A percentile compares a stretch with the other conserved stretches of the same genome.
These are phyloP conservation scores for Lasioglossum baleicum DNA, from an alignment of 1,140 invertebrate genomes.

Conservation along the genomic window DNA sequence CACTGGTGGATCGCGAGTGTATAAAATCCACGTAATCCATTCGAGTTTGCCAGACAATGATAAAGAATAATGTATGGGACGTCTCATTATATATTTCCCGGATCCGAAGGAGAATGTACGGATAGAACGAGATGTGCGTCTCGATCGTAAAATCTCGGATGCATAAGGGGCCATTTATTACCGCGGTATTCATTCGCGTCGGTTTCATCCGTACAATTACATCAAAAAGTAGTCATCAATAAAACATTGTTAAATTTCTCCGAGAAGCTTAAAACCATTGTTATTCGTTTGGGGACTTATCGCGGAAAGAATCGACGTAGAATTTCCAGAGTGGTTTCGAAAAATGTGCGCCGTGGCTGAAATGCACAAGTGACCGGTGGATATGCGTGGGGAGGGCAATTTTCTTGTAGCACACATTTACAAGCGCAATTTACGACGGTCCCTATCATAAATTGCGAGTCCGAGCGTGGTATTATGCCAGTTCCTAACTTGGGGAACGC, in stretches of 20 bases:
- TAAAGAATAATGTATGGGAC: background rate
- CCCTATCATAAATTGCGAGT: background rate
- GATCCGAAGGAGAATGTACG: background rate
- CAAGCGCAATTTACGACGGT: background rate
- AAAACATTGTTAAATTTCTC: background rate
- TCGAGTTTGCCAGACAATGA: background rate
- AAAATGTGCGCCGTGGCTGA: too few species aligned
- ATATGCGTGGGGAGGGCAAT: background rate
- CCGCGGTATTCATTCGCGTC: background rate
- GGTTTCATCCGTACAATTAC: background rate
- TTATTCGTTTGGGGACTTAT: too few species aligned
- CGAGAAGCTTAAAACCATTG: too few species aligned
- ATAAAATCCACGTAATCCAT: background rate
- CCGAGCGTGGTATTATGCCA: background rate
- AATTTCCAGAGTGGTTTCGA: too few species aligned
- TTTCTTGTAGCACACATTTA: background rate
- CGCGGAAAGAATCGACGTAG: background rate
- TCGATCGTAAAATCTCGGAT: background rate
- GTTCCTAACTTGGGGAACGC: background rate
- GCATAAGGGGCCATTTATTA: conserved; percentile 9
- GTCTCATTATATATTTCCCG: background rate
- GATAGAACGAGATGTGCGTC: background rate
- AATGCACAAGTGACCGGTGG: too few species aligned
- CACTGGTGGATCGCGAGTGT: too few species aligned
- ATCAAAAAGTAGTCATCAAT: background rate